Percentiles rank a stretch among this genome's conserved stretches.
phyloP scores from a whole-genome alignment of 2,888 invertebrate genomes.

The Tipula lateralis region DNA sequence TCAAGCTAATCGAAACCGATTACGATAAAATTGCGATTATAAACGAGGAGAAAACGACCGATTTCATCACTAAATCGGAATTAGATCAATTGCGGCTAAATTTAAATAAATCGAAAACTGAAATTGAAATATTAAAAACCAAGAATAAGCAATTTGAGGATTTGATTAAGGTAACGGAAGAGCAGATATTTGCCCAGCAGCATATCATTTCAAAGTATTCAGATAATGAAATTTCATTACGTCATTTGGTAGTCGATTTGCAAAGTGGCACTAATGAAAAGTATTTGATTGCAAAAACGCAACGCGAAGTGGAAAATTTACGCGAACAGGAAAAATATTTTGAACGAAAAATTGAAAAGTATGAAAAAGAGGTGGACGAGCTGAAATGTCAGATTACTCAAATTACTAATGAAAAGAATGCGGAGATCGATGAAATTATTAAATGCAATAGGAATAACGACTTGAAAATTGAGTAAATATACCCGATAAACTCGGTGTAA shows the following conservation, averaged over 20 bases:
- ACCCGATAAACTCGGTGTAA: constrained; percentile 45
- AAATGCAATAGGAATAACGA: constrained; percentile 40
- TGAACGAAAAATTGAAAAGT: constrained; percentile 37
- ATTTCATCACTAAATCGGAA: constrained; percentile 41
- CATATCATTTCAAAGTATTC: constrained; percentile 45
- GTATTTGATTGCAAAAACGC: constrained; percentile 44
- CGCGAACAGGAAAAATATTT: constrained; percentile 33
- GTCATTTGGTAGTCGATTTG: constrained; percentile 48
- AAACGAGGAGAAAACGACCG: constrained; percentile 43
- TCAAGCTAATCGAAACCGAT: constrained; percentile 25
- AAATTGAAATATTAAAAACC: neutral
- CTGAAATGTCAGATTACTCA: constrained; percentile 29
- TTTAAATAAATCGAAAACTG: constrained; percentile 41
- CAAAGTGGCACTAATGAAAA: constrained; percentile 46
- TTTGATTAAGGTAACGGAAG: constrained; percentile 29
- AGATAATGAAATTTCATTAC: constrained; percentile 46
- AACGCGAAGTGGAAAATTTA: constrained; percentile 45
- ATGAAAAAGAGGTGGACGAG: constrained; percentile 37
- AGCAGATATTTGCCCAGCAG: constrained; percentile 45
- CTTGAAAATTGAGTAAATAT: constrained; percentile 44
- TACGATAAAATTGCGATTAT: constrained; percentile 40
- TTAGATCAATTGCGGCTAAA: constrained; percentile 40
- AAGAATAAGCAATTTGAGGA: constrained; percentile 31
- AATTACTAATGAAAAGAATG: constrained; percentile 32
- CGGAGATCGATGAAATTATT: constrained; percentile 38